phyloP scores from a whole-genome alignment of 1,140 invertebrate species.

The Zaprionus camerounensis region DNA sequence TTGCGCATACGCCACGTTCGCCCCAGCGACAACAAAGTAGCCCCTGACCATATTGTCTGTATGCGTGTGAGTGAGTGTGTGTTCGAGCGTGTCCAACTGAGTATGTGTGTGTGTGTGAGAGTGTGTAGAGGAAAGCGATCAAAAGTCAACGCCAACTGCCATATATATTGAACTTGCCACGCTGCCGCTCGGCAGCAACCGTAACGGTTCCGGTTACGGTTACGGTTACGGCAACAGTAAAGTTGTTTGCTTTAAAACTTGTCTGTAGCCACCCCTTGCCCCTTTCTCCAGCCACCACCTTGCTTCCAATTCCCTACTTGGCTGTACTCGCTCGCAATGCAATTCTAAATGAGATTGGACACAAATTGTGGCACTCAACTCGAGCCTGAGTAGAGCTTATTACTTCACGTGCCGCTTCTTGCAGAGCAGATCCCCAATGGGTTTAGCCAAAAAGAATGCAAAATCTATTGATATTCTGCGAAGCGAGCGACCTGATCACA shows the following conservation, averaged over 20 bases:
- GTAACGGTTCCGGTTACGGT: slow-evolving; percentile 55
- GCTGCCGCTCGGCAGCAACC: slow-evolving; percentile 32
- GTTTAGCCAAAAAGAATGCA: too few relatives aligned
- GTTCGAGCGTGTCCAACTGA: slow-evolving; percentile 4
- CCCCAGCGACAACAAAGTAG: slow-evolving; percentile 50
- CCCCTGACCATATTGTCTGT: slow-evolving; percentile 23
- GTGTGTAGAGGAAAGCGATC: slow-evolving; percentile 55
- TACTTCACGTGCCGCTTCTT: slow-evolving; percentile 25
- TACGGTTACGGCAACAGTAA: slow-evolving; percentile 55
- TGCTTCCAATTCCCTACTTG: not conserved
- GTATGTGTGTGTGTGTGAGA: slow-evolving; percentile 28
- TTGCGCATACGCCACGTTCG: slow-evolving; percentile 74
- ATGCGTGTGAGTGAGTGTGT: slow-evolving; percentile 4
- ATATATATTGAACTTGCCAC: slow-evolving; percentile 65
- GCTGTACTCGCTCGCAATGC: slow-evolving; percentile 28
- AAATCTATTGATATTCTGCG: too few relatives aligned
- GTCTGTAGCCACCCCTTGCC: slow-evolving; percentile 11
- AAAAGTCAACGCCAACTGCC: slow-evolving; percentile 75
- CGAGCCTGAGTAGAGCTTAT: slow-evolving; percentile 20
- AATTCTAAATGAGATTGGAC: slow-evolving; percentile 47
- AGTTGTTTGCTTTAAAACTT: slow-evolving; percentile 60
- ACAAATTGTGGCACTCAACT: slow-evolving; percentile 49
- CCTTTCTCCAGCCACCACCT: not conserved
- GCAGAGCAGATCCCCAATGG: slow-evolving; percentile 19
- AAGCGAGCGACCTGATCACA: too few relatives aligned